These are phyloP conservation scores for Troides oblongomaculatus DNA, from an alignment of 2,888 invertebrate species.

Conservation along the genomic window DNA sequence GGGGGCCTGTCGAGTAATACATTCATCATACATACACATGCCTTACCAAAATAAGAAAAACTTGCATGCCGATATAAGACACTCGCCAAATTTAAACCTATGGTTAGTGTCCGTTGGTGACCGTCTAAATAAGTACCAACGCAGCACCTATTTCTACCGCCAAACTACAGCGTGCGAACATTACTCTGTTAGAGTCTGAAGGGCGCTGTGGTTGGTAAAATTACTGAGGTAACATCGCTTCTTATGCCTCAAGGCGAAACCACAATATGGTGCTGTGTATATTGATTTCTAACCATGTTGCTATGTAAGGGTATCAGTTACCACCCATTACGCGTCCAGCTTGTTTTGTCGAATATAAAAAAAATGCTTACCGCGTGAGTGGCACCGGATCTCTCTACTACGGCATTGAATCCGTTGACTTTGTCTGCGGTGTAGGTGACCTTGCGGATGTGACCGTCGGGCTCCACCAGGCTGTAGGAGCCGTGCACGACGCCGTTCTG, in stretches of 20 bases:
- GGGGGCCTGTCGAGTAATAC: slow-evolving; percentile 36
- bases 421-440: slow-evolving; percentile 79
- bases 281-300: no score
- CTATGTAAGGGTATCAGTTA: background rate
- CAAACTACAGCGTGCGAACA: no score
- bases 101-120: no score
- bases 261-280: no score
- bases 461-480: slow-evolving; percentile 76
- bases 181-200: no score
- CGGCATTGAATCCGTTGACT: slow-evolving; percentile 76
- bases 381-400: slow-evolving; percentile 72
- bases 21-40: background rate
- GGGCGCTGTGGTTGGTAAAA: no score
- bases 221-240: no score
- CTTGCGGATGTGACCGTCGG: slow-evolving; percentile 72
- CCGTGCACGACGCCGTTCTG: slow-evolving; percentile 78
- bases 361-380: slow-evolving; percentile 58
- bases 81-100: no score
- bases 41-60: background rate
- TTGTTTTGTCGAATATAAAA: background rate
- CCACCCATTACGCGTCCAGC: background rate
- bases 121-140: no score
- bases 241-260: no score
- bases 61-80: no score
- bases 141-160: no score